Evolutionary conservation across 2,888 invertebrate species (phyloP), one percentile per base, ranked within the genome.

Genomic region (Eupeodes latifasciatus): DNA sequence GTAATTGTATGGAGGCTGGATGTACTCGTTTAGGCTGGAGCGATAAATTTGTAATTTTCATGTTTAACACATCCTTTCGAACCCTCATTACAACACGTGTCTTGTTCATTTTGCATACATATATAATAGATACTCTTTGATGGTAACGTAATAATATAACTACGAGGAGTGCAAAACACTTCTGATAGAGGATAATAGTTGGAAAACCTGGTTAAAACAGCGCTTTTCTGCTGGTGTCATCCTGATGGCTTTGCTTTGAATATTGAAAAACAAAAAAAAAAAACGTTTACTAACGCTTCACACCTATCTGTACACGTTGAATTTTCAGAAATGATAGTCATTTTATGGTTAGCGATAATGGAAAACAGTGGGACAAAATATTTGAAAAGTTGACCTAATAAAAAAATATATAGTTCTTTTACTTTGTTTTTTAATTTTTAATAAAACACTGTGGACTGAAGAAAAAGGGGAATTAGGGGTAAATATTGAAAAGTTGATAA

Each of bases 41-140:
- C 40, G 11, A 72, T 72, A 72, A 72, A 57, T 72, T 57, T 72
- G 71, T 72, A 49, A 72, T 72, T 72, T 72, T 72, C 72, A 59
- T 27, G 27, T 59, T 27, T 59, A 47, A 72, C 72, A 72, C 59
- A 72, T 49, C 72, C 72, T 72, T 59, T 72, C 19, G 55, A 71
- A 55, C 71, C 66, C 27, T 55, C 44, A 71, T 71, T 71, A 71
- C 55, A 55, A 71, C 55, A 55, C 71, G 71, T 71, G 55, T 71
- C 49, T 47, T 64, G 64, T 64, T n/a, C n/a, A 59, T 59, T 59
- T 36, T 40, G 5, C 6, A 53, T 19, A 19, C 6, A 55, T 51
- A 10, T 55, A 55, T 66, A 27, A 49, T 47, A 64, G 66, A 62
- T 40, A 62, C 62, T 44, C 2, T 40, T 5, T 27, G 40, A 5